phyloP scores from a whole-genome alignment of 2,888 invertebrate species.

The Melanargia galathea region DNA sequence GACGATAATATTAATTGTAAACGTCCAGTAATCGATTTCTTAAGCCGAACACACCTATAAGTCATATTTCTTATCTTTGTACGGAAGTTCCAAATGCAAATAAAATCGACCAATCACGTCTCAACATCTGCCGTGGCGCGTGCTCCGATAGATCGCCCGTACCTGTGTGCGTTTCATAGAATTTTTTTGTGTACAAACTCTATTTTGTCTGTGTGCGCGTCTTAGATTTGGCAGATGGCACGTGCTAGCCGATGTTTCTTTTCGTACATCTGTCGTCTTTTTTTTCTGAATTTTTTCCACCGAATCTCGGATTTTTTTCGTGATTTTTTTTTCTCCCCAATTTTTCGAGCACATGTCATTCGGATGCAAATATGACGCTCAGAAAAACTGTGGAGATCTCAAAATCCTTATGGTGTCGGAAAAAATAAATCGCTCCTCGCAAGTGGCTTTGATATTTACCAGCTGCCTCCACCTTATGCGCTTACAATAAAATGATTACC shows the following conservation, averaged over 20 bases:
- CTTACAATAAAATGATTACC: conserved; percentile 24
- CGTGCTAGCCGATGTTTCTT: conserved; percentile 72
- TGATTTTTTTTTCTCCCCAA: conserved; percentile 47
- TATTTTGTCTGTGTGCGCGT: conserved; percentile 63
- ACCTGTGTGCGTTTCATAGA: conserved; percentile 54
- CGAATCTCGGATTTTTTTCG: conserved; percentile 49
- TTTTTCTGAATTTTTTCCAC: conserved; percentile 60
- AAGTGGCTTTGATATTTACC: conserved; percentile 68
- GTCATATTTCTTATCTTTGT: conserved; percentile 76
- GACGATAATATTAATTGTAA: conserved; percentile 4
- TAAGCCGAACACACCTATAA: conserved; percentile 51
- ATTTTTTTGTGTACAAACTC: conserved; percentile 54
- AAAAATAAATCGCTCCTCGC: conserved; percentile 72
- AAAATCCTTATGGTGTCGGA: conserved; percentile 70
- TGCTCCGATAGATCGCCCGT: conserved; percentile 65
- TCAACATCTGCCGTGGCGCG: conserved; percentile 72
- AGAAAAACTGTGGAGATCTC: conserved; percentile 59
- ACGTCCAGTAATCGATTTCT: conserved; percentile 54
- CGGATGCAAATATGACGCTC: conserved; percentile 76
- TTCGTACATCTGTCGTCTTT: conserved; percentile 78
- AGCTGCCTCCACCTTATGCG: conserved; percentile 55
- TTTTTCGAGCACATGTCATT: conserved; percentile 66
- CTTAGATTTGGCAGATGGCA: conserved; percentile 82
- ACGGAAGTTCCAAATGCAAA: conserved; percentile 75
- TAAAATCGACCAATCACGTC: conserved; percentile 69